A percentile compares a stretch with the other conserved stretches of the same genome.
Conservation (phyloP, 2,113 vertebrate genomes). For the Sphyrna mokarran region DNA sequence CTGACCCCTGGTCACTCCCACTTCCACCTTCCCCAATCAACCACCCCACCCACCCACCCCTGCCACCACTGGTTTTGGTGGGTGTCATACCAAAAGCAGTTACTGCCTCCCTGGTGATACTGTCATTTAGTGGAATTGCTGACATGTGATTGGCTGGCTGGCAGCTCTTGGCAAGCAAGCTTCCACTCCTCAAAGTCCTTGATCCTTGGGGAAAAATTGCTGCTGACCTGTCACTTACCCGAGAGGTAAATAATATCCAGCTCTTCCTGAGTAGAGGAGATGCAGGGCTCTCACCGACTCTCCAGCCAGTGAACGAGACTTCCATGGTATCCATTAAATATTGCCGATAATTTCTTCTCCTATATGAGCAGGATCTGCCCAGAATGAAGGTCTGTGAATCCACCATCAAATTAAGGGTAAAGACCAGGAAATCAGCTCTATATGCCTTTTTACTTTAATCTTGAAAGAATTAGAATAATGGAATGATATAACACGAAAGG, state of each 20-base stretch:
- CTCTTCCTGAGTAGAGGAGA: neutral
- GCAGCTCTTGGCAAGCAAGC: too few species aligned
- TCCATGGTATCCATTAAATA: neutral
- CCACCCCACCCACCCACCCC: too few species aligned
- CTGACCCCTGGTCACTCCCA: too few species aligned
- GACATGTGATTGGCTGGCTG: too few species aligned
- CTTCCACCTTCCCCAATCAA: too few species aligned
- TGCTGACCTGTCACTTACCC: neutral
- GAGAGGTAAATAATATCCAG: neutral
- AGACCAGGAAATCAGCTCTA: neutral
- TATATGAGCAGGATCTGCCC: neutral
- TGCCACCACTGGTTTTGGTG: neutral
- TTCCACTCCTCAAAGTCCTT: too few species aligned
- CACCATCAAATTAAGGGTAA: neutral
- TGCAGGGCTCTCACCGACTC: neutral
- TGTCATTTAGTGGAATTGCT: too few species aligned
- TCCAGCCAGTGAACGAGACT: neutral
- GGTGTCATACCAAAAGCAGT: neutral
- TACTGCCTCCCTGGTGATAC: too few species aligned
- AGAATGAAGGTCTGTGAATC: neutral
- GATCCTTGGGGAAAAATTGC: too few species aligned
- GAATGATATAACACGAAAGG: neutral
- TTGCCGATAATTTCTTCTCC: neutral
- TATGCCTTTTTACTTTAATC: neutral
- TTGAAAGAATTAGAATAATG: neutral